Evolutionary conservation across 1,140 invertebrate genomes (phyloP), one percentile per base, ranked within the genome.

Genomic region (Formica exsecta): DNA sequence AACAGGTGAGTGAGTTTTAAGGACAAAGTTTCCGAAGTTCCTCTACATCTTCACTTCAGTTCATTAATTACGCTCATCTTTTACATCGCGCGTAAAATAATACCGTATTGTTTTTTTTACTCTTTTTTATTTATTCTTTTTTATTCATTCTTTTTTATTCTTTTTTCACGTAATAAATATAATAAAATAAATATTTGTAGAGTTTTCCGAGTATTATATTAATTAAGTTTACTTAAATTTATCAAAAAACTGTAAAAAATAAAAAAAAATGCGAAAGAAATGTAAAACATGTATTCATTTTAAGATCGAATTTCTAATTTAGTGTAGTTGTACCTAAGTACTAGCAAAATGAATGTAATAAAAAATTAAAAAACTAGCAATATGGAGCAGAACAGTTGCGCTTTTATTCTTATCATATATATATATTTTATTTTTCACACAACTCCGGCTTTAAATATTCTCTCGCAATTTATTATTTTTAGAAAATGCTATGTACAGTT

Each of bases 1-100:
- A 83, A 83, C 68, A 83, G 68, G 68, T 83, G 68, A 83, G n/a
- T 44, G 38, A 16, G 5, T 32, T 73, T 61, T 38, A 68, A 79
- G 32, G 13, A 36, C 19, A 32, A 75, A 32, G 7, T 77, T 29
- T n/a, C 2, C n/a, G 9, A 61, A 41, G 22, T 41, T 75, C 25
- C 2, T 32, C 32, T 41, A 7, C 19, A 64, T 77, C 22, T 62
- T 16, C 22, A 9, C 4, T 64, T 44, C n/a, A 22, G 2, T 51
- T 32, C 3, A 16, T 77, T 65, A 77, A 77, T 65, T 65, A 65
- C 3, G 19, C 4, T 65, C 48, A 65, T 38, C n/a, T 77, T 13
- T 44, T 48, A n/a, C 0, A 29, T 8, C 4, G 36, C 16, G 13
- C 0, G n/a, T 36, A 4, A 57, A 59, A 54, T n/a, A n/a, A 68